Evolutionary conservation across 2,888 invertebrate species (phyloP).

Genomic region (Oasisia sp.): DNA sequence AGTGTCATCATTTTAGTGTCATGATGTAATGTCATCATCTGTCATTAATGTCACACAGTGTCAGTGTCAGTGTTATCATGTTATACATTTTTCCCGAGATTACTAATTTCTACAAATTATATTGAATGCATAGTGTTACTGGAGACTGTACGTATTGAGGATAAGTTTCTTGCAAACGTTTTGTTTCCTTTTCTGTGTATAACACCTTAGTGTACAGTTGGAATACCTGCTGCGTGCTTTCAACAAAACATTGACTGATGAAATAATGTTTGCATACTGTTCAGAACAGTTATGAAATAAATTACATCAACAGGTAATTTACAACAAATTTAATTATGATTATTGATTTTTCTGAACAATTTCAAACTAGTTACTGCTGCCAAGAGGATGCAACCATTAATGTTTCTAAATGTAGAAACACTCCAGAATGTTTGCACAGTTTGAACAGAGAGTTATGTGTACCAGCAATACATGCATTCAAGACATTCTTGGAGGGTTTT

Average conservation of each 20-base stretch:
- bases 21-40: no score
- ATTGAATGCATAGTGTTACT: not conserved
- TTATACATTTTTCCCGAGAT: not conserved
- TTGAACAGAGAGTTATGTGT: no score
- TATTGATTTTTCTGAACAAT: not conserved
- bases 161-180: not conserved
- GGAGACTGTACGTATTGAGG: not conserved
- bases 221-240: not conserved
- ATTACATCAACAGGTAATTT: not conserved
- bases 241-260: not conserved
- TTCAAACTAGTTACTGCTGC: not conserved
- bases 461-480: no score
- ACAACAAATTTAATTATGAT: not conserved
- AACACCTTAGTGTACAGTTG: not conserved
- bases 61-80: not conserved
- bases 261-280: no score
- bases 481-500: no score
- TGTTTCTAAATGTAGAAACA: no score
- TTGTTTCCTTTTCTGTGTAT: not conserved
- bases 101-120: not conserved
- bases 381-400: no score
- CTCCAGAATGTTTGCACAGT: no score
- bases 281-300: not conserved
- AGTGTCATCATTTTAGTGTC: no score
- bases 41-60: no score